Evolutionary conservation across 2,888 invertebrate species (phyloP).

Genomic region (Julus scandinavius): DNA sequence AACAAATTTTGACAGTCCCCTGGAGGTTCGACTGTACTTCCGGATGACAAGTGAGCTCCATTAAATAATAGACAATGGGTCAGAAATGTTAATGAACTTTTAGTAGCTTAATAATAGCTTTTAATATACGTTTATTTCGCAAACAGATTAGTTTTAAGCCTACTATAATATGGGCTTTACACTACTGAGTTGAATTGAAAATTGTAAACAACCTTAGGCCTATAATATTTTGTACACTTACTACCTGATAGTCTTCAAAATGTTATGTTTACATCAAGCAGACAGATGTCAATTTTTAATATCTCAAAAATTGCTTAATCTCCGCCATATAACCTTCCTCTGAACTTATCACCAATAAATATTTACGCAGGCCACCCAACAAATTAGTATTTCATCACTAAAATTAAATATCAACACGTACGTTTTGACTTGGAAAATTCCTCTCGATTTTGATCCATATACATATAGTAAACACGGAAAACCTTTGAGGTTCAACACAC

Average conservation of each 20-base stretch:
- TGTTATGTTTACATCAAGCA: background rate
- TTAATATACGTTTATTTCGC: too few species aligned
- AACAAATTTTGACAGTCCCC: too few species aligned
- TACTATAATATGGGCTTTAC: too few species aligned
- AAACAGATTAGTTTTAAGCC: too few species aligned
- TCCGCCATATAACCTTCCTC: background rate
- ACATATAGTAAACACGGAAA: slow-evolving; percentile 12
- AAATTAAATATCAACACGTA: background rate
- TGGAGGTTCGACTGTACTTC: too few species aligned
- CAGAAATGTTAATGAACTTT: too few species aligned
- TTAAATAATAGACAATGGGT: too few species aligned
- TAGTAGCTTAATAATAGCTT: too few species aligned
- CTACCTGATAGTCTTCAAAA: background rate
- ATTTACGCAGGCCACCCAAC: background rate
- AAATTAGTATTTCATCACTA: background rate
- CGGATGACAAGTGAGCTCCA: too few species aligned
- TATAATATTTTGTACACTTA: background rate
- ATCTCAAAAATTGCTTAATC: background rate
- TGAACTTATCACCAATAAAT: background rate
- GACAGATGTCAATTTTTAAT: background rate
- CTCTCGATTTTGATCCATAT: background rate
- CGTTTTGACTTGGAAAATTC: background rate
- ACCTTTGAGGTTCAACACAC: background rate
- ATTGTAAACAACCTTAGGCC: background rate
- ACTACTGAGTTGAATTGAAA: too few species aligned